Conservation (phyloP, 2,797 vertebrate genomes). For the Centropyge bicolor region DNA sequence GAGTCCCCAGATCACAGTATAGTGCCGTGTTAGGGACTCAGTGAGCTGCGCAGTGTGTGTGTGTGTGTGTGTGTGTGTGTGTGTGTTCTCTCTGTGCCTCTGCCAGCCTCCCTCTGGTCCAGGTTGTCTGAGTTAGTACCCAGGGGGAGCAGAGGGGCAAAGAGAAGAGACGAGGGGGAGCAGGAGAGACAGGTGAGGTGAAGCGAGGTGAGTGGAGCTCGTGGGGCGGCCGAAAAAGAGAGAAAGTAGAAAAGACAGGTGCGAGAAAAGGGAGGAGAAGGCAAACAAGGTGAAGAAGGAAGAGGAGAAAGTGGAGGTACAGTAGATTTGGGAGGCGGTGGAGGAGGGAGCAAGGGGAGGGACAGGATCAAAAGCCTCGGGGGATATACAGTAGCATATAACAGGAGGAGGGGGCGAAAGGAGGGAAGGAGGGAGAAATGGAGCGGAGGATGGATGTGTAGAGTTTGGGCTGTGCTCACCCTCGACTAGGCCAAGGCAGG, state of each 20-base stretch:
- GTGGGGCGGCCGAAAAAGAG: constrained; percentile 26
- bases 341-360: constrained; percentile 38
- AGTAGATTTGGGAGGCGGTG: constrained; percentile 4
- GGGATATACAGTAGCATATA: constrained; percentile 54
- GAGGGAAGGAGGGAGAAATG: constrained; percentile 45
- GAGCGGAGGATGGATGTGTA: constrained; percentile 66
- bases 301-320: constrained; percentile 30
- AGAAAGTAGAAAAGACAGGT: constrained; percentile 38
- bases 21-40: constrained; percentile 46
- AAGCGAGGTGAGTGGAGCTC: constrained; percentile 53
- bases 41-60: constrained; percentile 31
- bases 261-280: constrained; percentile 22
- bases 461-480: constrained; percentile 75
- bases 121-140: constrained; percentile 68
- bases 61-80: constrained; percentile 2
- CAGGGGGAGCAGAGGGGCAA: constrained; percentile 33
- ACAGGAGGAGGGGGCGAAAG: constrained; percentile 15
- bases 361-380: constrained; percentile 46
- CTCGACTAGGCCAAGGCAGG: constrained; percentile 78
- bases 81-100: constrained; percentile 35
- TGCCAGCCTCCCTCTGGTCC: constrained; percentile 56
- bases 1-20: constrained; percentile 55
- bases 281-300: constrained; percentile 43
- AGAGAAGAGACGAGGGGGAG: constrained; percentile 7
- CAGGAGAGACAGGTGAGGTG: constrained; percentile 52